Evolutionary conservation across 2,888 invertebrate species (phyloP), one percentile per base, ranked within the genome.

Genomic region (Pyrrhia umbra): DNA sequence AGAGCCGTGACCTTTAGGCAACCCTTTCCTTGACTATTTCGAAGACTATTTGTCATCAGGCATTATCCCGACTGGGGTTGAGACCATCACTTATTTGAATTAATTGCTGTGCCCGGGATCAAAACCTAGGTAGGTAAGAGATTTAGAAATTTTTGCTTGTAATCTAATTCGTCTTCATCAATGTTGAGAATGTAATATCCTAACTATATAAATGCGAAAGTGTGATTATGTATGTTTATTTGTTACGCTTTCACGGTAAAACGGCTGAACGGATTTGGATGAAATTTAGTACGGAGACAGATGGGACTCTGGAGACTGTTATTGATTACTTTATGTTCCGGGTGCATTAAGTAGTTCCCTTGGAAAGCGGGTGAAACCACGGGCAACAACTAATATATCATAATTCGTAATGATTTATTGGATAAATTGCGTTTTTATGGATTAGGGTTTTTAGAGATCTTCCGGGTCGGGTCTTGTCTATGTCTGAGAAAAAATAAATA

Each of bases 41-140:
- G 74, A 65, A 74, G 81, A 75, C 87, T 71, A 88, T 88, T 88
- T 87, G 86, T 88, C 88, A 86, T 82, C 68, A 68, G 79, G 88
- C 70, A 86, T 88, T 88, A 88, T 79, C 82, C 79, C 60, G 23
- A 30, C 59, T 57, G 16, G 39, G 66, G 76, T 50, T 59, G 49
- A 66, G 61, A 72, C 83, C 80, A 78, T 84, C 79, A 77, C 79
- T 81, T 84, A 80, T 81, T 73, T 75, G 70, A 84, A 83, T 84
- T 83, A 84, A 83, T 83, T 81, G 83, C 75, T 64, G 2, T 43
- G 45, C 55, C 71, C 68, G 57, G 68, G 74, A 62, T 80, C 72
- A 75, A 72, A 71, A 65, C 56, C 67, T 67, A 47, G 68, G 68
- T 45, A 55, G 40, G n/a, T 51, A 34, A 68, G 66, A 65, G 64